Evolutionary conservation across 2,113 vertebrate genomes (phyloP), one percentile per base, ranked within the genome.

Genomic region (Beaufortia kweichowensis): DNA sequence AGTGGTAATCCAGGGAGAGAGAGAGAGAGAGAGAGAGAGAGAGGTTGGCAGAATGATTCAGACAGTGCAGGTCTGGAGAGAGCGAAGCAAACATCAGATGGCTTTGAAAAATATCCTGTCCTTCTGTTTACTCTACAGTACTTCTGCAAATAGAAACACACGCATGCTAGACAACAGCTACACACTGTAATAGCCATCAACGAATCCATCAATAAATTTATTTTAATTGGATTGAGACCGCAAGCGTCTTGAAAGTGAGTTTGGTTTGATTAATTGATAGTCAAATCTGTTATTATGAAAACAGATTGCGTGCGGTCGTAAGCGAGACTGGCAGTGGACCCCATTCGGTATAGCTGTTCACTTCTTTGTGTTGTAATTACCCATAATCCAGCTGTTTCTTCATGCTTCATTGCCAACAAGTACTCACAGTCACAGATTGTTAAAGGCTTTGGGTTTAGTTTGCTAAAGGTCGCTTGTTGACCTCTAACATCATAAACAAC

Each of bases 171-270:
- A 14, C 17, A 23, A 9, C 43, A 65, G 21, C 12, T 46, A 65
- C 9, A 55, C 3, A 6, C 15, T 6, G 29, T 56, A 56, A 56
- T 24, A 23, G n/a, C 29, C 48, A 56, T 70, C 33, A 71, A 59
- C 41, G 89, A 87, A 90, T 89, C 90, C 89, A 92, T 91, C 90
- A 93, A 90, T 86, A 93, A 90, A 93, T 92, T 92, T 89, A 85
- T 83, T 86, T 84, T 93, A 93, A 93, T 93, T 93, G 90, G 91
- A 90, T 90, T 88, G 91, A 92, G 92, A 91, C 89, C 92, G 90
- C 92, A 89, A 77, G 89, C 85, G 90, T 41, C 88, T 90, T 92
- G 90, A 92, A 87, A 91, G 85, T 87, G 87, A 91, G 86, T 87
- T 83, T 84, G 84, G 89, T 89, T 91, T 94, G 93, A 94, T 93